Percentiles rank a stretch among this genome's conserved stretches.
These are phyloP conservation scores for Lamellibrachia columna DNA, from an alignment of 2,888 invertebrate genomes.

Conservation along the genomic window DNA sequence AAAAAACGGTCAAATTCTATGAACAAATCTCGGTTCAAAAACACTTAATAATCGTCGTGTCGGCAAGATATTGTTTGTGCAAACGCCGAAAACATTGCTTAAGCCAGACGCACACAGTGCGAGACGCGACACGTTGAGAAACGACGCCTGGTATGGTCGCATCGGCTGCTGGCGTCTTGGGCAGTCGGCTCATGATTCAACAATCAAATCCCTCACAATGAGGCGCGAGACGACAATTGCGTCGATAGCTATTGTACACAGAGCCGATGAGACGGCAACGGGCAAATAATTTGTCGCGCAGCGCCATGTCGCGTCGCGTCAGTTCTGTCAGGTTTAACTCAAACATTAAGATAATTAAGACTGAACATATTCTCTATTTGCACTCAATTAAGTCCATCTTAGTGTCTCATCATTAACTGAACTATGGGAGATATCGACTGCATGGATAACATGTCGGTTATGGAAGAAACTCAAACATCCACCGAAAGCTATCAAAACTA, in stretches of 20 bases:
- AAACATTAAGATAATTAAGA: neutral
- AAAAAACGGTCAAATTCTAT: no score
- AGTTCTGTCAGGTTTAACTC: neutral
- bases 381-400: neutral
- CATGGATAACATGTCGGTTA: no score
- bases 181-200: neutral
- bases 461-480: no score
- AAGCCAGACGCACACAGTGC: neutral
- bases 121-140: neutral
- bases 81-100: neutral
- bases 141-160: neutral
- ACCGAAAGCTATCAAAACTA: no score
- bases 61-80: neutral
- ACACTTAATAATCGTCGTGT: neutral
- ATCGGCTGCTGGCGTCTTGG: neutral
- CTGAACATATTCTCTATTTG: neutral
- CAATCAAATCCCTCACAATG: neutral
- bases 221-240: neutral
- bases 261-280: neutral
- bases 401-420: neutral
- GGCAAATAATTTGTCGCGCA: neutral
- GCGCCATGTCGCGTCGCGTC: neutral
- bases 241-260: neutral
- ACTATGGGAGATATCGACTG: no score
- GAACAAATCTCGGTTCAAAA: no score